Evolutionary conservation across 1,140 invertebrate species (phyloP).

Genomic region (Neodiprion fabricii): DNA sequence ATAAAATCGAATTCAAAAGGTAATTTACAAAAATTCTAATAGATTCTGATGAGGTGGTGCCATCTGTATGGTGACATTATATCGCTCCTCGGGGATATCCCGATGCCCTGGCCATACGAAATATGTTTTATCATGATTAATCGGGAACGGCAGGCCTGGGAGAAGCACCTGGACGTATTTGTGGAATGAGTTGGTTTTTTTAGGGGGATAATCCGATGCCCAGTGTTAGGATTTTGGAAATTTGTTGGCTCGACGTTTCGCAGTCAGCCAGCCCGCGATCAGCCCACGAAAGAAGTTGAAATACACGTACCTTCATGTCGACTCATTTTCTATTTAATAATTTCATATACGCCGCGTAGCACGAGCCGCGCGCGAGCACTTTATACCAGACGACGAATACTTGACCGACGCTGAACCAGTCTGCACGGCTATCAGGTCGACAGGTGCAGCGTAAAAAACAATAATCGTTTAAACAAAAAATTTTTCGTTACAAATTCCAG

Average conservation of each 20-base stretch:
- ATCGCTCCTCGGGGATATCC: slow-evolving; percentile 19
- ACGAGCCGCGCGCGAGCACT: slow-evolving; percentile 54
- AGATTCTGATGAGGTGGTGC: slow-evolving; percentile 51
- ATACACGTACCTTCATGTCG: slow-evolving; percentile 79
- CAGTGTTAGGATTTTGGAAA: no score
- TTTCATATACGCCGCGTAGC: slow-evolving; percentile 65
- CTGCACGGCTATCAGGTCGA: slow-evolving; percentile 34
- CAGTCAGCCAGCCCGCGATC: no score
- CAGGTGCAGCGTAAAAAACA: slow-evolving; percentile 62
- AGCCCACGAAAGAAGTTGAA: not conserved
- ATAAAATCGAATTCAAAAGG: slow-evolving; percentile 10
- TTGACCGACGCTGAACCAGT: slow-evolving; percentile 25
- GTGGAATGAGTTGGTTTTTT: no score
- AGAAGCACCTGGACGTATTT: no score
- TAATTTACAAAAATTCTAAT: slow-evolving; percentile 32
- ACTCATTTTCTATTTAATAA: slow-evolving; percentile 73
- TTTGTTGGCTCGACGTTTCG: no score
- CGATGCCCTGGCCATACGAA: no score
- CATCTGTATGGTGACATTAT: slow-evolving; percentile 59
- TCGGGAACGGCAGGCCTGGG: no score
- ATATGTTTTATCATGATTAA: no score
- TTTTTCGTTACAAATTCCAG: slow-evolving; percentile 70
- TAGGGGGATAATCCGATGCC: no score
- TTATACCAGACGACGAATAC: slow-evolving; percentile 54
- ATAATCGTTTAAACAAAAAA: slow-evolving; percentile 69